Conservation (phyloP, 2,113 vertebrate species). For the Pedetes capensis region DNA sequence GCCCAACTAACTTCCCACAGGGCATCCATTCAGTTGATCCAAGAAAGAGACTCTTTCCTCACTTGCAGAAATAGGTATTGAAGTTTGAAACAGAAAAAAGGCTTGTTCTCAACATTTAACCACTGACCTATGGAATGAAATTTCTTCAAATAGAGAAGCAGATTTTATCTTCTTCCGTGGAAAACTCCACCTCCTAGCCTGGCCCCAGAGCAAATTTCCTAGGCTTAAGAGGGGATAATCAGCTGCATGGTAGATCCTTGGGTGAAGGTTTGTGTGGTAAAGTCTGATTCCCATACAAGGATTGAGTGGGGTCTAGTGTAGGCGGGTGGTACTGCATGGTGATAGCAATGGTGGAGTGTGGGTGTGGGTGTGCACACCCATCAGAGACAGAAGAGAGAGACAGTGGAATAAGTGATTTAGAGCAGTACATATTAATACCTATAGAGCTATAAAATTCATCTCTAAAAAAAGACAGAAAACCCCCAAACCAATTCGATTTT, state of each 20-base stretch:
- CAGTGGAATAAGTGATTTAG: neutral
- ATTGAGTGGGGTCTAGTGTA: too few species aligned
- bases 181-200: neutral
- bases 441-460: neutral
- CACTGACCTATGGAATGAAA: neutral
- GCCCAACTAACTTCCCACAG: neutral
- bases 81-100: neutral
- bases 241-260: neutral
- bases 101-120: neutral
- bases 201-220: neutral
- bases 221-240: neutral
- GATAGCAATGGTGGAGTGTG: neutral
- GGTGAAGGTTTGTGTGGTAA: rapidly evolving
- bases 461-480: neutral
- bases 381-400: neutral
- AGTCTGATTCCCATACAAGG: neutral
- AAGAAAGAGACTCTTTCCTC: neutral
- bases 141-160: neutral
- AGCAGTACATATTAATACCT: neutral
- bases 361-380: too few species aligned
- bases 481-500: neutral
- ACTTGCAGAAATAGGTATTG: neutral
- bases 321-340: too few species aligned
- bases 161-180: neutral
- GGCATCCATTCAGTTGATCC: neutral